A percentile compares a stretch with the other conserved stretches of the same genome.
phyloP scores from a whole-genome alignment of 2,888 invertebrate species.

The Stenodera caucasica region DNA sequence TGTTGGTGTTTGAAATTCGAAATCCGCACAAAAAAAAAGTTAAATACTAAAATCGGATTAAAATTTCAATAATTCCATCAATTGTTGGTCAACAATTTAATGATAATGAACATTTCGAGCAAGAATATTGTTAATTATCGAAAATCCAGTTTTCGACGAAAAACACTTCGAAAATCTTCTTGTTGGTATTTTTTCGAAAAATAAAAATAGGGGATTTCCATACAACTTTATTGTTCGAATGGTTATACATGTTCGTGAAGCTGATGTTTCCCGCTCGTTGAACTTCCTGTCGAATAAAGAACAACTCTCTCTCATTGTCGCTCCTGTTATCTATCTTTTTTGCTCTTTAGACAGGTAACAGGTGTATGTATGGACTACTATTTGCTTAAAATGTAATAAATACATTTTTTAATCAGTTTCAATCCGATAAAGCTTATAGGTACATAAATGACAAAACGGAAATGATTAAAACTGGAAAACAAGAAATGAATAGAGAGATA shows the following conservation, averaged over 20 bases:
- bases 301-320: neutral
- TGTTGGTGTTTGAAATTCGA: neutral
- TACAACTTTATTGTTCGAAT: constrained; percentile 1
- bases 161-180: too few species aligned
- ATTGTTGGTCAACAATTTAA: too few species aligned
- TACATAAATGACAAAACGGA: too few species aligned
- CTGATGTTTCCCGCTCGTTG: constrained; percentile 12
- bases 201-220: neutral
- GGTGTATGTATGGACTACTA: neutral
- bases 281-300: constrained; percentile 10
- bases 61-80: too few species aligned
- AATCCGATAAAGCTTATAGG: too few species aligned
- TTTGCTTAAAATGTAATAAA: neutral
- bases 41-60: neutral
- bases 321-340: neutral
- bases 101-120: too few species aligned
- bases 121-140: too few species aligned
- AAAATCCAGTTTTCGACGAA: too few species aligned
- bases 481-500: too few species aligned
- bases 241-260: constrained; percentile 6
- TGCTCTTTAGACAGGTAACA: constrained; percentile 4
- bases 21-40: neutral
- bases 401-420: constrained; percentile 10
- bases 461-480: too few species aligned
- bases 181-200: too few species aligned